Evolutionary conservation across 2,113 vertebrate genomes (phyloP).

Genomic region (Myrmophylax atrothorax): DNA sequence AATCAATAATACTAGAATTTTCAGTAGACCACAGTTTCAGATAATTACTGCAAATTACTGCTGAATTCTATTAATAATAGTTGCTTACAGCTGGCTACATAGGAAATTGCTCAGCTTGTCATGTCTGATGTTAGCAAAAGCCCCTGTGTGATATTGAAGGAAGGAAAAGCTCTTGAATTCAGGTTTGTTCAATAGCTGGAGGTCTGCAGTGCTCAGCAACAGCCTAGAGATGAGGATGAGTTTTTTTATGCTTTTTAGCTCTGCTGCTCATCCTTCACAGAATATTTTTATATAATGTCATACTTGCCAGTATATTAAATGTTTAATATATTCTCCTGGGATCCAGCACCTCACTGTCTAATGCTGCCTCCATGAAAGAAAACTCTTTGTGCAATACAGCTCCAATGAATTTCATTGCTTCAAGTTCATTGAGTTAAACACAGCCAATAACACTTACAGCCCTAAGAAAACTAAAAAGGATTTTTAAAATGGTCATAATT

Average conservation of each 20-base stretch:
- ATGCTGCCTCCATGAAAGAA: constrained; percentile 15
- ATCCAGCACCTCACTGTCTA: constrained; percentile 18
- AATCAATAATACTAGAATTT: constrained; percentile 47
- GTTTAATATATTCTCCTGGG: constrained; percentile 38
- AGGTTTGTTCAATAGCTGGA: neutral
- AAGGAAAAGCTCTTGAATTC: neutral
- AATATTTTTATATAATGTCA: constrained; percentile 34
- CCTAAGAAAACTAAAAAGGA: neutral
- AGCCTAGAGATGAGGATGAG: neutral
- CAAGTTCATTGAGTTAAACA: constrained; percentile 23
- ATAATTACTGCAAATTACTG: constrained; percentile 47
- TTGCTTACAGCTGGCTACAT: constrained; percentile 20
- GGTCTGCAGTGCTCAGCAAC: neutral
- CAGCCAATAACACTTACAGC: neutral
- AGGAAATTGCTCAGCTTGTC: neutral
- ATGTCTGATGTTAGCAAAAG: constrained; percentile 11
- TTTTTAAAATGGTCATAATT: constrained; percentile 26
- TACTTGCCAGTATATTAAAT: constrained; percentile 54
- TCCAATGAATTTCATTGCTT: constrained; percentile 2
- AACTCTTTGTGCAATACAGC: neutral
- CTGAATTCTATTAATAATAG: neutral
- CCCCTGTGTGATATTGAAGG: neutral
- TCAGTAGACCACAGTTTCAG: neutral
- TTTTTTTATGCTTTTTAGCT: constrained; percentile 23
- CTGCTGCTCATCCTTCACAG: neutral